Base-by-base conservation (phyloP, 2,797 vertebrate genomes). In the Caiman crocodilus region DNA sequence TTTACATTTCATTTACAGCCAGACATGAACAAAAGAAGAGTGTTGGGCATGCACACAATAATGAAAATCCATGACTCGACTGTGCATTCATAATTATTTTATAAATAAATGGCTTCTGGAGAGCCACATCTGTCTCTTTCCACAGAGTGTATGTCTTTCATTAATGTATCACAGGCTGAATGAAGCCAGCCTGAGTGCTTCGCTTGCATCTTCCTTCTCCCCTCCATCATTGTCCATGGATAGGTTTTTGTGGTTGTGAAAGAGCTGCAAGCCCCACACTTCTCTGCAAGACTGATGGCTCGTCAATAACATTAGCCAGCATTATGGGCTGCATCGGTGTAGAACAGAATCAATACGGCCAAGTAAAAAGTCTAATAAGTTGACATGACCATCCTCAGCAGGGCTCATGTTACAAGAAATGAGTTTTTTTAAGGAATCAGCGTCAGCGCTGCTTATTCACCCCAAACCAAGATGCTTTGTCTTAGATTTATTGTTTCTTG, bases 261-360 rank as follows among this genome's bases (percentile, higher is more conserved):
- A 98, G 98, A 98, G 98, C 98, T 99, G 98, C 98, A 98, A 98
- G 98, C 98, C 98, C 98, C 98, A 99, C 98, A 98, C 98, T 98
- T 98, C 98, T 99, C 97, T 97, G 95, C 95, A 98, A 99, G 98
- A 99, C 98, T 98, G 99, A 99, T 99, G 98, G 98, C 98, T 99
- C 97, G 97, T 99, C 99, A 99, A 99, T 99, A 99, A 98, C 99
- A 99, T 99, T 99, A 99, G 98, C 98, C 98, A 98, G 98, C 98
- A 99, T 98, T 99, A 99, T 97, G 97, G 98, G 97, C 98, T 91
- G 98, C 98, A 98, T 98, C 98, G 97, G 98, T 99, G 98, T 98
- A 98, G 98, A 99, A 98, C 98, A 98, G 98, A 98, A 99, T 99
- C 99, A 98, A 99, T 99, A 99, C 80, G 74, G 96, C 98, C 98